phyloP scores from a whole-genome alignment of 64 coral and sea anemone species.

The Actinia tenebrosa region DNA sequence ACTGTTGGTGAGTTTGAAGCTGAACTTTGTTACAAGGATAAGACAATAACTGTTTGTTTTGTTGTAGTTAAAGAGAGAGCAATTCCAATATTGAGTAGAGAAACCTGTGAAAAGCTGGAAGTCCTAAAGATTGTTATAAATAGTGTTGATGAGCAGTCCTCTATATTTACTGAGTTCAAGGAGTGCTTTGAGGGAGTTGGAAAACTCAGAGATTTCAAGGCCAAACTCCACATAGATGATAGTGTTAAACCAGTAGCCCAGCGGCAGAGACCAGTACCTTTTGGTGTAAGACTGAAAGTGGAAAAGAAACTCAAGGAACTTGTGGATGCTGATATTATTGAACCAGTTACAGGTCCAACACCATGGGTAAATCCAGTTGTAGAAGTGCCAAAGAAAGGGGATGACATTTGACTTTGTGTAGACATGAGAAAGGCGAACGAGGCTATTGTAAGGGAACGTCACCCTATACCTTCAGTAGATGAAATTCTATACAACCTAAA shows the following conservation, averaged over 20 bases:
- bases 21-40: background rate
- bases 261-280: background rate
- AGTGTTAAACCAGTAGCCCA: conserved; percentile 19
- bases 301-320: no score
- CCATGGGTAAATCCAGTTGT: conserved; percentile 23
- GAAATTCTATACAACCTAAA: no score
- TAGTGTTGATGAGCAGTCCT: conserved; percentile 5
- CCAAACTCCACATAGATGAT: conserved; percentile 8
- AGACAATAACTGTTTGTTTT: conserved; percentile 22
- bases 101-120: conserved; percentile 10
- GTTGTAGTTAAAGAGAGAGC: conserved; percentile 29
- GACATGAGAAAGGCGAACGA: no score
- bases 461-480: no score
- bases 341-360: conserved; percentile 20
- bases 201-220: conserved; percentile 20
- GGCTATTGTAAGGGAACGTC: no score
- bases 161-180: conserved; percentile 26
- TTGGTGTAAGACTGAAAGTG: background rate
- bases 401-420: conserved; percentile 4
- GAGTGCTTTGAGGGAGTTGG: conserved; percentile 25
- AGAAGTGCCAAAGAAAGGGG: conserved; percentile 7
- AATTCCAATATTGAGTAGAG: conserved; percentile 25
- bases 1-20: conserved; percentile 20
- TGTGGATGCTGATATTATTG: conserved; percentile 23
- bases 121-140: conserved; percentile 4